These are phyloP conservation scores for Campylomormyrus numenius DNA, from an alignment of 2,113 vertebrate genomes.

Conservation along the genomic window DNA sequence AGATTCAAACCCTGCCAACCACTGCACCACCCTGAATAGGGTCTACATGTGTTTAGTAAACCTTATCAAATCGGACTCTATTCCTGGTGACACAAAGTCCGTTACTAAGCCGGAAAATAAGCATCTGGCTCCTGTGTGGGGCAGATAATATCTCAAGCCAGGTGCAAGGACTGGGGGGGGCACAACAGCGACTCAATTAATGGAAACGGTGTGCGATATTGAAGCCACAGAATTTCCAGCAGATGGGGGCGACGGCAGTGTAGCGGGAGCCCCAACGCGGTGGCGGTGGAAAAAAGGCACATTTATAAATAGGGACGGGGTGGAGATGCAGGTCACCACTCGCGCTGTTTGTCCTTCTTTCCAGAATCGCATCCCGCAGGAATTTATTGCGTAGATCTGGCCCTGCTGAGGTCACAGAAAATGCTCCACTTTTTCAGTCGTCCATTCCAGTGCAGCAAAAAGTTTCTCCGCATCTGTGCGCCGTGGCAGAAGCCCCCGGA, in stretches of 20 bases:
- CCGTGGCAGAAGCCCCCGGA: not conserved
- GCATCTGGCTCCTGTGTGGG: not conserved
- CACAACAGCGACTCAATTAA: not conserved
- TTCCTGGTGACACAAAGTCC: not conserved
- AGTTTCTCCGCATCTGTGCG: not conserved
- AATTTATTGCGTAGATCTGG: not conserved
- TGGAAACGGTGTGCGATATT: too few species aligned
- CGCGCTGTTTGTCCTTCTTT: not conserved
- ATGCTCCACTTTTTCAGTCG: not conserved
- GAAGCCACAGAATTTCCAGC: not conserved
- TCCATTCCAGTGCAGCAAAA: not conserved
- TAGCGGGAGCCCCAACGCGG: not conserved
- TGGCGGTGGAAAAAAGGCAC: not conserved
- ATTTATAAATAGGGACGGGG: not conserved
- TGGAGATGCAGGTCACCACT: constrained; percentile 7
- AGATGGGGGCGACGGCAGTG: not conserved
- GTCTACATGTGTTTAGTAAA: not conserved
- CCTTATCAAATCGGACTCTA: not conserved
- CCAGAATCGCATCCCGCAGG: not conserved
- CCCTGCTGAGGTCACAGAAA: not conserved
- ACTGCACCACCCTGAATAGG: not conserved
- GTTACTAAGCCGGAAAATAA: not conserved
- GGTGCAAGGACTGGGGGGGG: not conserved
- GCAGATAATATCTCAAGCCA: not conserved
- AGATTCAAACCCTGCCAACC: not conserved